Evolutionary conservation across 2,888 invertebrate species (phyloP).

Genomic region (Aproaerema taeniolella): DNA sequence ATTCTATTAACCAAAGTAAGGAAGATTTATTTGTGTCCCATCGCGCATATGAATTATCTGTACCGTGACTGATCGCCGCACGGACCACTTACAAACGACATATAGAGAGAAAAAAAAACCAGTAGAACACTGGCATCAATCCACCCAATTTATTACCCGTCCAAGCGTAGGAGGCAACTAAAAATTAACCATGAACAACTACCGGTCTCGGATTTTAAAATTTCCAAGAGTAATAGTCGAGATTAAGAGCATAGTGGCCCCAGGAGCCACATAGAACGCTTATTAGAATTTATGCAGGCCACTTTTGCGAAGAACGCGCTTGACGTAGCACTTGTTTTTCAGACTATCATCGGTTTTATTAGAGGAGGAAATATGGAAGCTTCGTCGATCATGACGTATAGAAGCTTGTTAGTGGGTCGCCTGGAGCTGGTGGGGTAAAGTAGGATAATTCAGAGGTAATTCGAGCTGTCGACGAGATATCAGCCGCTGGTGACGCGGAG

Average conservation of each 20-base stretch:
- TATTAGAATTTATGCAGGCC: slow-evolving; percentile 64
- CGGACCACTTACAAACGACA: slow-evolving; percentile 45
- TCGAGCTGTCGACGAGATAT: slow-evolving; percentile 62
- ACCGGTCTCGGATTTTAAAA: slow-evolving; percentile 57
- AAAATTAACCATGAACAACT: slow-evolving; percentile 63
- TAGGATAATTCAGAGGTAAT: slow-evolving; percentile 66
- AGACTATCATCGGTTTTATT: slow-evolving; percentile 63
- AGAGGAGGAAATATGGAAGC: slow-evolving; percentile 58
- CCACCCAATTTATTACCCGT: slow-evolving; percentile 55
- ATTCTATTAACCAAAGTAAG: slow-evolving; percentile 32
- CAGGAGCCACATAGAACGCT: slow-evolving; percentile 55
- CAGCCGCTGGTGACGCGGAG: slow-evolving; percentile 56
- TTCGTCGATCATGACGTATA: slow-evolving; percentile 41
- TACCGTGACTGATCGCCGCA: slow-evolving; percentile 55
- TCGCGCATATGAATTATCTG: slow-evolving; percentile 46
- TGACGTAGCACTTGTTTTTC: slow-evolving; percentile 55
- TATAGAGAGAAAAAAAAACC: slow-evolving; percentile 31
- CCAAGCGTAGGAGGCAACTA: slow-evolving; percentile 65
- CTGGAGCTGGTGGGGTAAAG: slow-evolving; percentile 47
- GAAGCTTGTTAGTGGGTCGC: slow-evolving; percentile 51
- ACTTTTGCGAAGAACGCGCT: slow-evolving; percentile 7
- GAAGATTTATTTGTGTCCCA: slow-evolving; percentile 45
- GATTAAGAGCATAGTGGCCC: slow-evolving; percentile 68
- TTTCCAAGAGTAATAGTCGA: slow-evolving; percentile 62
- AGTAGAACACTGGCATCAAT: slow-evolving; percentile 28